These are phyloP conservation scores for Drosophila nigricruria DNA, from an alignment of 2,888 invertebrate species.

Conservation along the genomic window DNA sequence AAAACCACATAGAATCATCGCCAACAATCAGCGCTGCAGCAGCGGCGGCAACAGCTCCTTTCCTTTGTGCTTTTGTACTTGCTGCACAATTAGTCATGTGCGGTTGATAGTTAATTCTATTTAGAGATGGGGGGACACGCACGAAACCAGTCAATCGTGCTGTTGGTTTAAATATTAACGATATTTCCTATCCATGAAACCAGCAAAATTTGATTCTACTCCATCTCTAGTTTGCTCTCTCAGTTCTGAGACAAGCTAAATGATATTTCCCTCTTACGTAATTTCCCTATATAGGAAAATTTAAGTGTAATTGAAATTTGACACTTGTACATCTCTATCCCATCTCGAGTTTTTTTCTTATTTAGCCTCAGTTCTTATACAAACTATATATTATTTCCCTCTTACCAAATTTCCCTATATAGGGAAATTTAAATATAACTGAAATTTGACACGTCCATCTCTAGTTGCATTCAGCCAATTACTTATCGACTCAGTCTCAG, in stretches of 20 bases:
- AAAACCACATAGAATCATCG: constrained; percentile 42
- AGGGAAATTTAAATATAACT: neutral
- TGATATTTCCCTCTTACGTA: neutral
- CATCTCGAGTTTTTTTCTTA: neutral
- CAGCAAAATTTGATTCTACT: too few species aligned
- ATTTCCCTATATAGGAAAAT: neutral
- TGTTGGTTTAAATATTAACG: neutral
- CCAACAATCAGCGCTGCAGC: constrained; percentile 31
- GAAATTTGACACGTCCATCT: neutral
- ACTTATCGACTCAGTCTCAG: constrained; percentile 27
- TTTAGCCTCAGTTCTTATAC: neutral
- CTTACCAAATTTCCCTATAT: neutral
- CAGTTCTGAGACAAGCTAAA: too few species aligned
- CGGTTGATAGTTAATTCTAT: constrained; percentile 30
- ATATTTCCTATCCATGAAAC: neutral
- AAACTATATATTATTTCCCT: neutral
- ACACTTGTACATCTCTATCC: too few species aligned
- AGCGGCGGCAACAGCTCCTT: constrained; percentile 16
- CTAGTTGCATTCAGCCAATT: constrained; percentile 10
- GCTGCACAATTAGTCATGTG: constrained; percentile 64
- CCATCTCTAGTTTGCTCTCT: neutral
- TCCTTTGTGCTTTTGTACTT: constrained; percentile 31
- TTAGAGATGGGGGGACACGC: neutral
- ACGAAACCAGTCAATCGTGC: neutral
- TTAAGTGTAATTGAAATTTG: neutral